Base-by-base conservation (phyloP, 2,797 vertebrate genomes). In the Pempheris klunzingeri region DNA sequence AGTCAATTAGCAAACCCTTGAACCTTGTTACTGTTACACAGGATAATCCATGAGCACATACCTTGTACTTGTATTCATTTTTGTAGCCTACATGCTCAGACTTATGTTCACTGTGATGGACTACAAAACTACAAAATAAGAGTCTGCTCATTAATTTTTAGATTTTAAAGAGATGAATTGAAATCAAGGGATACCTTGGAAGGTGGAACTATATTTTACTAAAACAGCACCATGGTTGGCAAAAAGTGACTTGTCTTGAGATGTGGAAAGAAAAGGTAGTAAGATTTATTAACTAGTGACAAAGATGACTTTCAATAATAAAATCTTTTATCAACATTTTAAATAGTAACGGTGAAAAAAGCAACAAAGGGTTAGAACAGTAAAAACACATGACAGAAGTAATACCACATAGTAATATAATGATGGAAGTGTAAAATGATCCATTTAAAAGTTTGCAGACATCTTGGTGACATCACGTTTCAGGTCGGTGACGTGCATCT, bases 401-500 rank as follows among this genome's bases (percentile, higher is more conserved):
- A 26, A 43, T 0, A 67, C 2, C 10, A 71, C 6, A 28, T 10
- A 39, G 34, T n/a, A n/a, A 28, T 0, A 49, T 10, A 43, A 22
- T 3, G 7, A 62, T 2, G 17, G 43, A 74, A 41, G 72, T 7
- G 7, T 7, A 17, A 32, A 47, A 30, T 3, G 30, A 60, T 20
- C 1, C 0, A 7, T 43, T 81, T 83, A 90, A 72, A 91, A 82
- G 55, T 78, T 53, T 0, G 79, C 53, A 18, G 91, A 87, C 82
- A 91, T 93, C 73, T 90, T 94, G 18, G 49, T 17, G 2, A 87
- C 20, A 1, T 90, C 88, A 4, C 83, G 73, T 39, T 87, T 91
- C 41, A 92, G 76, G 46, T 94, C 90, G 12, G 38, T 30, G 8
- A 88, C 18, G 7, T 90, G 79, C 58, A 24, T 83, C 49, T 93